Conservation (phyloP, 2,797 vertebrate species). For the Coracias cyanogaster region DNA sequence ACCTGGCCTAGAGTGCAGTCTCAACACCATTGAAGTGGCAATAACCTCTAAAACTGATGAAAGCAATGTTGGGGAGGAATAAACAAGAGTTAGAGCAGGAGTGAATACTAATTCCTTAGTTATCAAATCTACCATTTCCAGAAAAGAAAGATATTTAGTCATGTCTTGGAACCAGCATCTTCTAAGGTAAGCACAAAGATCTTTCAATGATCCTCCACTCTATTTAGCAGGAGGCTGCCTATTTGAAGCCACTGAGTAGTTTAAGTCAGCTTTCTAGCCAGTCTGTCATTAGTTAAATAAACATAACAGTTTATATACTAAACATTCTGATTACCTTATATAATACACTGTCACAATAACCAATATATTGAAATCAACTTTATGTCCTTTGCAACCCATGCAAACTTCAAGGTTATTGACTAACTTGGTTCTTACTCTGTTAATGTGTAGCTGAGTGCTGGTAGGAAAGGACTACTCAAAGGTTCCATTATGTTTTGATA, state of each 20-base stretch:
- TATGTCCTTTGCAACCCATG: not conserved
- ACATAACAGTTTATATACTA: not conserved
- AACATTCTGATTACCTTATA: not conserved
- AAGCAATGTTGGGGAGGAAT: not conserved
- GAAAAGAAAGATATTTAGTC: not conserved
- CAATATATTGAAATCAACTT: not conserved
- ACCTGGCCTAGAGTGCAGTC: not conserved
- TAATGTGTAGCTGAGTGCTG: not conserved
- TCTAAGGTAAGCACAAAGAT: not conserved
- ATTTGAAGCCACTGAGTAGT: not conserved
- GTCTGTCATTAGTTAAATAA: not conserved
- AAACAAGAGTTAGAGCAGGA: not conserved
- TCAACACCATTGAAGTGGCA: not conserved
- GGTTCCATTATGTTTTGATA: not conserved
- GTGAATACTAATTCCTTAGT: not conserved
- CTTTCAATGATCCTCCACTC: not conserved
- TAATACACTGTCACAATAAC: not conserved
- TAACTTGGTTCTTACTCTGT: not conserved
- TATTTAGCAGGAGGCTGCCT: not conserved
- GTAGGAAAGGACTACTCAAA: not conserved
- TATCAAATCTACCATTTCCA: not conserved
- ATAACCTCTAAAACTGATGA: not conserved
- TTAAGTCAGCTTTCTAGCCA: not conserved
- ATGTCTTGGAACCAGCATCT: not conserved
- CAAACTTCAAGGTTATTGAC: not conserved